Conservation (phyloP, 2,113 vertebrate genomes). For the Labrus mixtus region DNA sequence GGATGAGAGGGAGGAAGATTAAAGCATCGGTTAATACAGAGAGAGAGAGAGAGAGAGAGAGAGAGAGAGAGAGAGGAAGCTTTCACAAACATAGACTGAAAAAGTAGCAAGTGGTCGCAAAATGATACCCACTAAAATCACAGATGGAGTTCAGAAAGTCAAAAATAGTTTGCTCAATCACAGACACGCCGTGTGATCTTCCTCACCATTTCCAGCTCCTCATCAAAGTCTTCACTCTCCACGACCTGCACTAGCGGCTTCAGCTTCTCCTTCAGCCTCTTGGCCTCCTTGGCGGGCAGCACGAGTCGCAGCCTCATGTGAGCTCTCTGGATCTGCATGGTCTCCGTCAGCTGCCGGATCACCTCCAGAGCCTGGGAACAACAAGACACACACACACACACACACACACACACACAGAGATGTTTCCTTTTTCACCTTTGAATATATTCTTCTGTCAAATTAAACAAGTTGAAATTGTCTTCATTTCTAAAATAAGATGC, state of each 20-base stretch:
- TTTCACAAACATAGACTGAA: background rate
- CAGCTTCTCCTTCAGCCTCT: conserved; percentile 95
- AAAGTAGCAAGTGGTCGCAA: too few species aligned
- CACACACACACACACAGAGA: too few species aligned
- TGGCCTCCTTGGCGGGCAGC: conserved; percentile 92
- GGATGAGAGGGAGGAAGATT: accelerated
- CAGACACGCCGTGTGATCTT: background rate
- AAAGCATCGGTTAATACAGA: background rate
- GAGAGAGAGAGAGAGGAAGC: background rate
- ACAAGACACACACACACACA: background rate
- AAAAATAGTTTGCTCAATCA: background rate
- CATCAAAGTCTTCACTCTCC: conserved; percentile 92
- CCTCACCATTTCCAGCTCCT: conserved; percentile 92
- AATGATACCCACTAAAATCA: too few species aligned
- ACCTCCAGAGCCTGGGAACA: conserved; percentile 92
- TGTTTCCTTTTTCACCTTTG: too few species aligned
- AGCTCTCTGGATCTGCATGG: conserved; percentile 95
- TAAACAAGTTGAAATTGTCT: background rate
- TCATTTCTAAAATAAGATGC: background rate
- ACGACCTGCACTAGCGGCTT: conserved; percentile 90
- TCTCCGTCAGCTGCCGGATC: conserved; percentile 94
- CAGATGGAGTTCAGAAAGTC: too few species aligned
- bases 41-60: background rate
- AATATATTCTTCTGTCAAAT: background rate
- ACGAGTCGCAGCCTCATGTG: conserved; percentile 94